These are phyloP conservation scores for Chromis chromis DNA, from an alignment of 2,797 vertebrate species.

Conservation along the genomic window DNA sequence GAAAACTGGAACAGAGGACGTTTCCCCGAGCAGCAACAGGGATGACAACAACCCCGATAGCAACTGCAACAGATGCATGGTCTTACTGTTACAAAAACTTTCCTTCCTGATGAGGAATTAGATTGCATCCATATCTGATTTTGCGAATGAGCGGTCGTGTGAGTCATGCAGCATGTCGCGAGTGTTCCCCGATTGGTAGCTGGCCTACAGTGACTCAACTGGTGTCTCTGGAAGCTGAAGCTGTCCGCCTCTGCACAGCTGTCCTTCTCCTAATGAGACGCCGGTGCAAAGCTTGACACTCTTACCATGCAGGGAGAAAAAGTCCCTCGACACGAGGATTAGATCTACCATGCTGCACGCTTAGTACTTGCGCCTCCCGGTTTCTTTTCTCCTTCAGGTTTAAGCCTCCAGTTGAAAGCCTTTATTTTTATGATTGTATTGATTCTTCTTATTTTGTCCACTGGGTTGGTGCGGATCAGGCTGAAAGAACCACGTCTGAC, in stretches of 20 bases:
- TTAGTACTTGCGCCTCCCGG: slow-evolving; percentile 3
- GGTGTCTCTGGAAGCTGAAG: slow-evolving; percentile 67
- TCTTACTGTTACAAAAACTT: slow-evolving; percentile 22
- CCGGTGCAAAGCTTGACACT: slow-evolving; percentile 57
- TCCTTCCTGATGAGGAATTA: slow-evolving; percentile 36
- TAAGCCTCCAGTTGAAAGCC: not conserved
- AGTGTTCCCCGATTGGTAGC: slow-evolving; percentile 47
- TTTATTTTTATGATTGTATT: slow-evolving; percentile 1
- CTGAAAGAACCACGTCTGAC: not conserved
- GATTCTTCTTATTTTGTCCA: not conserved
- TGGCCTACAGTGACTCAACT: slow-evolving; percentile 62
- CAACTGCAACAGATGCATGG: slow-evolving; percentile 23
- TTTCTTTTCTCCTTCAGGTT: slow-evolving; percentile 14
- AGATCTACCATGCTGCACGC: slow-evolving; percentile 31
- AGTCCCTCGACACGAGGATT: slow-evolving; percentile 43
- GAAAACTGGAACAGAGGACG: slow-evolving; percentile 43
- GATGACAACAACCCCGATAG: slow-evolving; percentile 9
- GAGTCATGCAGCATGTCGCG: slow-evolving; percentile 43
- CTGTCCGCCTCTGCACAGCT: slow-evolving; percentile 78
- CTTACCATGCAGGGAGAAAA: slow-evolving; percentile 48
- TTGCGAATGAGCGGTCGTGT: not conserved
- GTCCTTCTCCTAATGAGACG: slow-evolving; percentile 75
- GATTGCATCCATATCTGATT: slow-evolving; percentile 26
- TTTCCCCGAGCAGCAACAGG: slow-evolving; percentile 28
- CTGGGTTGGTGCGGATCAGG: not conserved